These are phyloP conservation scores for Erebia ligea DNA, from an alignment of 2,888 invertebrate species.

Conservation along the genomic window DNA sequence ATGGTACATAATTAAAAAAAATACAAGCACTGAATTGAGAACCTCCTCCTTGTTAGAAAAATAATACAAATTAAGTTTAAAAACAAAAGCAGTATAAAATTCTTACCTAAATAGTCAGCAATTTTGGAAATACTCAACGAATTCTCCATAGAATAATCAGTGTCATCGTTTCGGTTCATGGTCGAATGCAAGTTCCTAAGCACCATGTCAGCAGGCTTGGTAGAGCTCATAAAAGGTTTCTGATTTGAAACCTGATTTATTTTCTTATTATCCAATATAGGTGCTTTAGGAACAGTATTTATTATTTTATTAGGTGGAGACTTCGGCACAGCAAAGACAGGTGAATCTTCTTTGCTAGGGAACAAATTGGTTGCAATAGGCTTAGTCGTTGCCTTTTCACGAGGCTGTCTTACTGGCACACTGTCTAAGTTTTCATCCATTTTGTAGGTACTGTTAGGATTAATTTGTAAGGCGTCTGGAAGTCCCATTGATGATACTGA, in stretches of 20 bases:
- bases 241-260: constrained; percentile 35
- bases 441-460: constrained; percentile 50
- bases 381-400: constrained; percentile 44
- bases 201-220: constrained; percentile 58
- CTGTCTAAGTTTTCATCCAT: constrained; percentile 65
- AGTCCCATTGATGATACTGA: constrained; percentile 51
- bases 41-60: neutral
- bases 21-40: no score
- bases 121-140: constrained; percentile 74
- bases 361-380: constrained; percentile 27
- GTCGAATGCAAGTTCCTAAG: constrained; percentile 58
- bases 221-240: constrained; percentile 43
- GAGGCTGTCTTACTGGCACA: constrained; percentile 69
- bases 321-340: constrained; percentile 20
- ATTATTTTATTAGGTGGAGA: constrained; percentile 24
- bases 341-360: constrained; percentile 21
- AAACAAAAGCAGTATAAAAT: neutral
- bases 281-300: constrained; percentile 22
- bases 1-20: no score
- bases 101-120: constrained; percentile 68
- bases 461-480: constrained; percentile 43
- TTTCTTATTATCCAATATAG: constrained; percentile 27
- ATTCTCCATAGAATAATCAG: constrained; percentile 62
- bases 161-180: constrained; percentile 58
- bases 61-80: neutral